Base-by-base conservation (phyloP, 2,113 vertebrate genomes). In the Apodemus speciosus region DNA sequence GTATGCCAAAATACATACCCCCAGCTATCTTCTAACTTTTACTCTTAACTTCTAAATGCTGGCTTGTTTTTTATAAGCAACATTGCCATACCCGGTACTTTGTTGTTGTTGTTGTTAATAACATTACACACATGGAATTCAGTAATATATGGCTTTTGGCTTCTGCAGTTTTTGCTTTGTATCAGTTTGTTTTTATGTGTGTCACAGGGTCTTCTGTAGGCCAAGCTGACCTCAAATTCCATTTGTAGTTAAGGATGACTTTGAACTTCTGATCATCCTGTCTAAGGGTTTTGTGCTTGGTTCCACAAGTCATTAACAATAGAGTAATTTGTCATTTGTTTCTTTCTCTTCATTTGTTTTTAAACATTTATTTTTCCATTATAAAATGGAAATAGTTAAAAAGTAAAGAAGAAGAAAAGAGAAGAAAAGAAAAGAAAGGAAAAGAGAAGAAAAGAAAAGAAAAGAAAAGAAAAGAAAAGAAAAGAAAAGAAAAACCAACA, bases 341-440 rank as follows among this genome's bases (percentile, higher is more conserved):
- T 66, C 62, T 69, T 69, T 69, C 35, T 69, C 38, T 69, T 69
- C 35, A 18, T 89, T 66, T 23, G 9, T 69, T 56, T 83, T 76
- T 77, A 56, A 62, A 85, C 58, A 4, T 88, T 83, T 85, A 15
- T 84, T 83, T 85, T 89, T 56, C 40, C 85, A 77, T 53, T 68
- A 62, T 30, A n/a, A n/a, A n/a, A n/a, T n/a, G n/a, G 80, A 64
- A 38, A 79, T 58, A 89, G 62, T 69, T 20, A 27, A 58, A 89
- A 88, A 75, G 62, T 93, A 46, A 32, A 91, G 66, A 40, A 89
- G 9, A 9, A 51, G 11, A 9, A 51, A 51, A 9, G 11, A 51
- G 9, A 51, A 51, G 11, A 9, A 9, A 51, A 51, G 11, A 8
- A 51, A 51, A 51, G 49, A 9, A 51, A 51, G 9, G 11, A 9